These are phyloP conservation scores for Nomada flava DNA, from an alignment of 2,888 invertebrate species.

Conservation along the genomic window DNA sequence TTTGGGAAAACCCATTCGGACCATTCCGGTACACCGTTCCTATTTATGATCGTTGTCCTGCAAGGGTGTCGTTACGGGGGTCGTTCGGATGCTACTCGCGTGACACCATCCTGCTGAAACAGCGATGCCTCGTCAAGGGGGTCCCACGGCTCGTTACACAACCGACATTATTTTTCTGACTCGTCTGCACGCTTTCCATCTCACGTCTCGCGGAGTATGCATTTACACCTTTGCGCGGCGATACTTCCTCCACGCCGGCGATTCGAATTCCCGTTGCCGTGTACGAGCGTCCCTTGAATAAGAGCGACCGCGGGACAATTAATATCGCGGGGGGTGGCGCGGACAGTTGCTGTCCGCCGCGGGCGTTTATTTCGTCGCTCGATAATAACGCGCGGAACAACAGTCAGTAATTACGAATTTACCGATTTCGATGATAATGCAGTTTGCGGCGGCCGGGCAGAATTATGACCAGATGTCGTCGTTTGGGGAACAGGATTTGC, in stretches of 20 bases:
- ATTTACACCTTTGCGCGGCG: constrained; percentile 4
- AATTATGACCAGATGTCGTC: constrained; percentile 31
- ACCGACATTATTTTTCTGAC: constrained; percentile 58
- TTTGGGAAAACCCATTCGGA: no score
- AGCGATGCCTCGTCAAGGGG: constrained; percentile 47
- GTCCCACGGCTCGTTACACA: constrained; percentile 45
- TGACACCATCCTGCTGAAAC: constrained; percentile 54
- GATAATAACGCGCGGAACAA: constrained; percentile 17
- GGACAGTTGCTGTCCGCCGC: neutral
- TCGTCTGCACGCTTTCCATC: constrained; percentile 44
- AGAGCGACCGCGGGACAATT: neutral
- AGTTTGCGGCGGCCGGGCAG: constrained; percentile 2
- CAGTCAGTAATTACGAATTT: constrained; percentile 11
- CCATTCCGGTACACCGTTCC: no score
- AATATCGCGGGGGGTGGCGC: neutral
- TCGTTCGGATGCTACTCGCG: constrained; percentile 23
- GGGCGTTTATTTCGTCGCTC: neutral
- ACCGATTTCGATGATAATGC: constrained; percentile 33
- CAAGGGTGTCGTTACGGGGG: constrained; percentile 4
- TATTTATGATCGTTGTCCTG: constrained; percentile 28
- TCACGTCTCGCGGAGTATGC: neutral
- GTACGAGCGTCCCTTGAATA: neutral
- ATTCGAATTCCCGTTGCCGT: neutral
- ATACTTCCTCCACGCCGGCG: neutral
- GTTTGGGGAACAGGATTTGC: constrained; percentile 26